Evolutionary conservation across 2,888 invertebrate species (phyloP).

Genomic region (Mongoloraphidia duomilia): DNA sequence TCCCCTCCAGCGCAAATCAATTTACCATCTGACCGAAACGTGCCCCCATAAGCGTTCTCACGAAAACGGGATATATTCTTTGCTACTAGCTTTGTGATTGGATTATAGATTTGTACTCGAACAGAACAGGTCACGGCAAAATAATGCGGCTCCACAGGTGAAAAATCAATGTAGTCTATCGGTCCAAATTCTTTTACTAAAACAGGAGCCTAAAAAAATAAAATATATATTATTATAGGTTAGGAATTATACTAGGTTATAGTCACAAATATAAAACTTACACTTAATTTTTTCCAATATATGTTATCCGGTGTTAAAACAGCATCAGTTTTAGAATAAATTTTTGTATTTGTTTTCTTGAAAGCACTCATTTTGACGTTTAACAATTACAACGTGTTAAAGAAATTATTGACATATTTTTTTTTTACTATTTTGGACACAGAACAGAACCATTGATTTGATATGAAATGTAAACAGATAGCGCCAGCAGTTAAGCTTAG

Average conservation of each 20-base stretch:
- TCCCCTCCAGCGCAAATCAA: constrained; percentile 83
- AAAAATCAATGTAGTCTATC: constrained; percentile 83
- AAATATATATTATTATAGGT: constrained; percentile 1
- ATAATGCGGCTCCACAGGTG: constrained; percentile 74
- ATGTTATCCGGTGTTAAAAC: constrained; percentile 60
- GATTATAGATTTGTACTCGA: constrained; percentile 73
- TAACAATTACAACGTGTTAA: neutral
- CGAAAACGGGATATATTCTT: constrained; percentile 73
- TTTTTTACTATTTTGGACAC: neutral
- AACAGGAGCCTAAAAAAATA: constrained; percentile 53
- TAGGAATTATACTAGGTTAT: neutral
- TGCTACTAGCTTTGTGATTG: constrained; percentile 65
- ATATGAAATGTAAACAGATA: no score
- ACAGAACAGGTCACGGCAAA: constrained; percentile 90
- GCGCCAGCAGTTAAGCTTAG: no score
- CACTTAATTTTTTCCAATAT: constrained; percentile 83
- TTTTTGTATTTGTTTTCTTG: constrained; percentile 57
- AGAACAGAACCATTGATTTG: no score
- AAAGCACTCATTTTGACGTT: constrained; percentile 36
- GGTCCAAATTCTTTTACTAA: constrained; percentile 85
- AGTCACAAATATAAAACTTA: constrained; percentile 30
- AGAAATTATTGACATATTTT: constrained; percentile 3
- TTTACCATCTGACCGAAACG: constrained; percentile 66
- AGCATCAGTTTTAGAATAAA: constrained; percentile 49
- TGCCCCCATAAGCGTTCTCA: constrained; percentile 73